Evolutionary conservation across 2,113 vertebrate genomes (phyloP).

Genomic region (Megaleporinus macrocephalus): DNA sequence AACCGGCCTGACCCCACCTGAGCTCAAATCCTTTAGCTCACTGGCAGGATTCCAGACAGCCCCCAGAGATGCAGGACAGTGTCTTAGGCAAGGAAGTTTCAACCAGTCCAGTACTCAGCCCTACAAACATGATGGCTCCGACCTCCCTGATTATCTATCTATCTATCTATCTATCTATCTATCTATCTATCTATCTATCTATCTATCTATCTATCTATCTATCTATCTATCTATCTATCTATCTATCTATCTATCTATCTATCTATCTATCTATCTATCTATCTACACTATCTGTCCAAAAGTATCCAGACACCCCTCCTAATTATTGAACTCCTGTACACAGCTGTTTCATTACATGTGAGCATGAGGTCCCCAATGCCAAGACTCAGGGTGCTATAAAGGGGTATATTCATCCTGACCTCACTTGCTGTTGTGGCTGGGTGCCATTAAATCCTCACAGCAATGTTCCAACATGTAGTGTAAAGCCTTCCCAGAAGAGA

Average conservation of each 20-base stretch:
- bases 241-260: not conserved
- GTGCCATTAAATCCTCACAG: too few species aligned
- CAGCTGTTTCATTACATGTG: too few species aligned
- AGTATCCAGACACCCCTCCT: not conserved
- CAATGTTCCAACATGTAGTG: too few species aligned
- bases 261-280: not conserved
- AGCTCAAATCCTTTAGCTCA: slow-evolving; percentile 83
- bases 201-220: not conserved
- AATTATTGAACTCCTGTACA: too few species aligned
- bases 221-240: not conserved
- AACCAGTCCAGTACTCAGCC: slow-evolving; percentile 63
- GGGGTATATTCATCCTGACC: too few species aligned
- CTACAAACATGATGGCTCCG: slow-evolving; percentile 36
- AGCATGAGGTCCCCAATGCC: too few species aligned
- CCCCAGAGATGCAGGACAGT: slow-evolving; percentile 82
- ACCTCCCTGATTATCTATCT: not conserved
- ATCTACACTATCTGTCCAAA: too few species aligned
- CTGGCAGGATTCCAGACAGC: slow-evolving; percentile 82
- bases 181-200: not conserved
- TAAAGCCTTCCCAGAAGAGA: too few species aligned
- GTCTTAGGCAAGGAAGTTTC: slow-evolving; percentile 81
- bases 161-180: slow-evolving; percentile 14
- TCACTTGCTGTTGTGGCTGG: too few species aligned
- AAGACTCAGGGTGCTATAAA: too few species aligned
- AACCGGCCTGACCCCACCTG: slow-evolving; percentile 80